Evolutionary conservation across 2,888 invertebrate species (phyloP).

Genomic region (Lasioglossum vierecki): DNA sequence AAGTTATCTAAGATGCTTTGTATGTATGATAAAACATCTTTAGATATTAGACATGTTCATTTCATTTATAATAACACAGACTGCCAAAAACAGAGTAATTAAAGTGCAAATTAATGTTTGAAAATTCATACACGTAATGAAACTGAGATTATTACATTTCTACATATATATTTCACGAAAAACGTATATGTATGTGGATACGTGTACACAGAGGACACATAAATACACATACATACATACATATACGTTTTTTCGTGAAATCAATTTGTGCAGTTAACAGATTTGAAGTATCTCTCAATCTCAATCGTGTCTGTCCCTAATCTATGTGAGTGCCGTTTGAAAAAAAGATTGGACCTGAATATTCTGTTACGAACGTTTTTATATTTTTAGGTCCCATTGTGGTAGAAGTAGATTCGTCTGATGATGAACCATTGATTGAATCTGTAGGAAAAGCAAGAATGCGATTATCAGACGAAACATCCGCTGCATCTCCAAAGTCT

Average conservation of each 20-base stretch:
- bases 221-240: background rate
- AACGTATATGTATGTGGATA: too few relatives aligned
- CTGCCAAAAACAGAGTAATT: conserved; percentile 68
- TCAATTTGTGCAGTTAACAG: conserved; percentile 21
- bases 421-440: conserved; percentile 92
- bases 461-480: conserved; percentile 79
- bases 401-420: conserved; percentile 90
- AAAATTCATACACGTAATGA: conserved; percentile 6
- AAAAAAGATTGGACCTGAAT: conserved; percentile 38
- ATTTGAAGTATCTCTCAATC: conserved; percentile 51
- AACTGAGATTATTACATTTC: conserved; percentile 18
- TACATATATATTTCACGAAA: background rate
- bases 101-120: conserved; percentile 23
- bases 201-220: too few relatives aligned
- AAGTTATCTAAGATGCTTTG: conserved; percentile 19
- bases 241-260: background rate
- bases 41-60: conserved; percentile 30
- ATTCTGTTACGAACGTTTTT: conserved; percentile 55
- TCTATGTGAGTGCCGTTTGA: conserved; percentile 6
- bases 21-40: conserved; percentile 30
- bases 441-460: conserved; percentile 88
- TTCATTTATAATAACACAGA: conserved; percentile 48
- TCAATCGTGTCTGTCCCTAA: conserved; percentile 34
- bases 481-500: conserved; percentile 81
- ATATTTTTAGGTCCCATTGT: conserved; percentile 82